Evolutionary conservation across 2,113 vertebrate species (phyloP).

Genomic region (Elephantulus edwardii): DNA sequence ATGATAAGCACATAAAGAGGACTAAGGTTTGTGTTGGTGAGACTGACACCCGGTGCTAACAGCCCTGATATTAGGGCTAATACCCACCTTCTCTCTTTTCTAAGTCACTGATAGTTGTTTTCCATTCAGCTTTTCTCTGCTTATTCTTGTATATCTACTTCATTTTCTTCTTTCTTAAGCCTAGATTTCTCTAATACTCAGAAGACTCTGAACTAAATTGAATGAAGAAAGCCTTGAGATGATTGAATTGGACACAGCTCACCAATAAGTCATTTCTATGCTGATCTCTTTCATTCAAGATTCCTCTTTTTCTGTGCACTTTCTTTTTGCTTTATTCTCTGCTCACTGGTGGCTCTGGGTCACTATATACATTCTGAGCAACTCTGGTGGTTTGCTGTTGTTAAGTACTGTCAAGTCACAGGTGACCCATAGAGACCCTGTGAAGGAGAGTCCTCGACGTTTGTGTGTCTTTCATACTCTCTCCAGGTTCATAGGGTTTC

Average conservation of each 20-base stretch:
- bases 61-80: accelerated
- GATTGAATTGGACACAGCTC: not conserved
- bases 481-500: no score
- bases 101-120: not conserved
- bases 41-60: no score
- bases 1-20: no score
- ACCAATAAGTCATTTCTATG: not conserved
- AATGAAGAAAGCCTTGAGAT: not conserved
- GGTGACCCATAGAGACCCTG: no score
- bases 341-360: not conserved
- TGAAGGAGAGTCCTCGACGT: no score
- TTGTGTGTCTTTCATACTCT: no score
- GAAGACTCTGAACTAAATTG: not conserved
- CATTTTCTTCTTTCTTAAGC: not conserved
- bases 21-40: not conserved
- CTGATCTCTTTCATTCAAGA: not conserved
- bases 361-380: no score
- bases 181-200: not conserved
- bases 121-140: not conserved
- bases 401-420: no score
- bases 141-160: not conserved
- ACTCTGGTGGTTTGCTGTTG: no score
- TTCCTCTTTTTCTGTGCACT: not conserved
- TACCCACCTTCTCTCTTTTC: no score
- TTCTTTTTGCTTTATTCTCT: not conserved